Conservation (phyloP, 2,888 invertebrate species). For the Drosophila aldrichi region DNA sequence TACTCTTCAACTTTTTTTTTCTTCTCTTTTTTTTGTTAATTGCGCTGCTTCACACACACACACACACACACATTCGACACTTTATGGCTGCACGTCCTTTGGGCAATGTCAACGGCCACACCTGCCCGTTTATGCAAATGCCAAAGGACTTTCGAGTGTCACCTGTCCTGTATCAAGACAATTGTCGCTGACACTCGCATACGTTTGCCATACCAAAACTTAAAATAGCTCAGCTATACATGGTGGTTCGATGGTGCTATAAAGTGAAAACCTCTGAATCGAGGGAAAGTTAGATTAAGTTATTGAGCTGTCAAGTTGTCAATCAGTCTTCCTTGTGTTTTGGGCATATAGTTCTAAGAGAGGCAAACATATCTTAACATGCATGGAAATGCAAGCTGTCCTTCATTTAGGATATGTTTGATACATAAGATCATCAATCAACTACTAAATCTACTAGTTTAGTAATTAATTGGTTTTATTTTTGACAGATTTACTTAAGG, state of each 20-base stretch:
- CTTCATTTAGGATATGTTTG: too few relatives aligned
- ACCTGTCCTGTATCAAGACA: slow-evolving; percentile 1
- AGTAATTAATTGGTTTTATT: too few relatives aligned
- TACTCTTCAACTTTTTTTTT: background rate
- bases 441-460: too few relatives aligned
- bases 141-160: slow-evolving; percentile 14
- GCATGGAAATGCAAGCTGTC: too few relatives aligned
- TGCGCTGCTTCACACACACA: slow-evolving; percentile 25
- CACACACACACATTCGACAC: background rate
- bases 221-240: background rate
- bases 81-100: slow-evolving; percentile 15
- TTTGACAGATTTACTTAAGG: too few relatives aligned
- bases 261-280: background rate
- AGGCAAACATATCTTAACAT: too few relatives aligned
- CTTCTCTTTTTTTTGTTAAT: slow-evolving; percentile 40
- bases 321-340: background rate
- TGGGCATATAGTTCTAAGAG: too few relatives aligned
- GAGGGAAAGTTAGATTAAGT: background rate
- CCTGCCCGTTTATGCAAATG: slow-evolving; percentile 35
- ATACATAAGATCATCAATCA: too few relatives aligned
- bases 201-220: background rate
- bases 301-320: background rate
- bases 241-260: too few relatives aligned
- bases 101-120: slow-evolving; percentile 14
- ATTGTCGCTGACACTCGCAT: slow-evolving; percentile 3